Percentiles rank a stretch among this genome's conserved stretches.
These are phyloP conservation scores for Brachionus angularis DNA, from an alignment of 1,140 invertebrate species.

Conservation along the genomic window DNA sequence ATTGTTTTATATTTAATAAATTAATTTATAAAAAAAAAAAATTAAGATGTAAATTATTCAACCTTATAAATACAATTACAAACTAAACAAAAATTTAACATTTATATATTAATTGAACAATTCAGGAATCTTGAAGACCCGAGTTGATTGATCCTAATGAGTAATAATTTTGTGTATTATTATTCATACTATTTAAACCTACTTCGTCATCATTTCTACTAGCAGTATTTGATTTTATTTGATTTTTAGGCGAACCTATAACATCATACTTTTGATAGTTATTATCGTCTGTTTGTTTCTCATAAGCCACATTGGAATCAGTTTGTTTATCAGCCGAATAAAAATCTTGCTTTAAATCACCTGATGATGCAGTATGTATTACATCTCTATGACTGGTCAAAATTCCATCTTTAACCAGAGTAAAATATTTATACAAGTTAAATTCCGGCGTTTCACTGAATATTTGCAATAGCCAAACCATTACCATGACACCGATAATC, in stretches of 20 bases:
- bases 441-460: slow-evolving; percentile 36
- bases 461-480: slow-evolving; percentile 35
- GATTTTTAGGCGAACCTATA: slow-evolving; percentile 6
- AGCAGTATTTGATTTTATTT: neutral
- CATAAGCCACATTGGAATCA: neutral
- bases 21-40: too few species aligned
- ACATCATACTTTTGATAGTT: neutral
- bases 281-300: neutral
- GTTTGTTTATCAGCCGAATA: neutral
- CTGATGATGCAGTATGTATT: neutral
- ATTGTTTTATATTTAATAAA: too few species aligned
- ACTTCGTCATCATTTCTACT: neutral
- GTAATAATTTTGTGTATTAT: slow-evolving; percentile 8
- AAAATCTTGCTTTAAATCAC: neutral
- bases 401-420: slow-evolving; percentile 30
- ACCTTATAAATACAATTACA: too few species aligned
- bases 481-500: slow-evolving; percentile 22
- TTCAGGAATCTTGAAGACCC: slow-evolving; percentile 9
- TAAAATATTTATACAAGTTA: slow-evolving; percentile 40
- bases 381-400: slow-evolving; percentile 11
- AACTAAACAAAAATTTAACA: too few species aligned
- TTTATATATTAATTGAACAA: too few species aligned
- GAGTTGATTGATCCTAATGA: neutral
- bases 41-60: too few species aligned
- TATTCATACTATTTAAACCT: neutral